A percentile compares a stretch with the other conserved stretches of the same genome.
These are phyloP conservation scores for Typhlomys cinereus DNA, from an alignment of 2,113 vertebrate species.

Conservation along the genomic window DNA sequence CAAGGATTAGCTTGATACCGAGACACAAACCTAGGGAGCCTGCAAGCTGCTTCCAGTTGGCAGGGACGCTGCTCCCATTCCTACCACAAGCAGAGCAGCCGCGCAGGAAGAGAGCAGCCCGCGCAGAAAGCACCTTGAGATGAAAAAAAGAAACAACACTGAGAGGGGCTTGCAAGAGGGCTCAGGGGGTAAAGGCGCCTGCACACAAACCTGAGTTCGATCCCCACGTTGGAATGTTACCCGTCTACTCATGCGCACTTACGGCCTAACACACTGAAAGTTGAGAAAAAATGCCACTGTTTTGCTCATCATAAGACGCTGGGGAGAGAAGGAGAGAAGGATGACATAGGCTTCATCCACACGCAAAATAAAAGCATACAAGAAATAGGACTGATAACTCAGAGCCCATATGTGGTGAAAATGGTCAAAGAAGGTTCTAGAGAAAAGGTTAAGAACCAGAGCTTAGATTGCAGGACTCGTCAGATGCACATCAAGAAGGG, in stretches of 20 bases:
- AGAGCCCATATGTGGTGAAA: not conserved
- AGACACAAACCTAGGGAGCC: not conserved
- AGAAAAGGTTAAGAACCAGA: not conserved
- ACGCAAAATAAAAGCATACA: not conserved
- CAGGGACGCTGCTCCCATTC: not conserved
- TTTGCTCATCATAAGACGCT: not conserved
- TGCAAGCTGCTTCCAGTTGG: not conserved
- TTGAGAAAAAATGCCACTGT: not conserved
- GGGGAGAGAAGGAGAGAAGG: not conserved
- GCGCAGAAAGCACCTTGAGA: not conserved
- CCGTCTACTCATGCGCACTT: too few relatives aligned
- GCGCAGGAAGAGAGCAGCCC: accelerated
- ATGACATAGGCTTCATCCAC: not conserved
- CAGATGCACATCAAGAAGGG: not conserved
- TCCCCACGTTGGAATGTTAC: too few relatives aligned
- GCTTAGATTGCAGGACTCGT: not conserved
- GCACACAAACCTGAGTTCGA: too few relatives aligned
- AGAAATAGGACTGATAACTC: not conserved
- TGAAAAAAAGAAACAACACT: not conserved
- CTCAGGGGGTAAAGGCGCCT: too few relatives aligned
- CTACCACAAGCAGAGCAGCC: not conserved
- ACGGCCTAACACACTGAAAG: too few relatives aligned
- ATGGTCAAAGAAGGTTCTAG: not conserved
- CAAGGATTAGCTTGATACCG: not conserved
- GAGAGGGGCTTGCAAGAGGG: too few relatives aligned